Base-by-base conservation (phyloP, 1,140 invertebrate genomes). In the Aplysia californica region DNA sequence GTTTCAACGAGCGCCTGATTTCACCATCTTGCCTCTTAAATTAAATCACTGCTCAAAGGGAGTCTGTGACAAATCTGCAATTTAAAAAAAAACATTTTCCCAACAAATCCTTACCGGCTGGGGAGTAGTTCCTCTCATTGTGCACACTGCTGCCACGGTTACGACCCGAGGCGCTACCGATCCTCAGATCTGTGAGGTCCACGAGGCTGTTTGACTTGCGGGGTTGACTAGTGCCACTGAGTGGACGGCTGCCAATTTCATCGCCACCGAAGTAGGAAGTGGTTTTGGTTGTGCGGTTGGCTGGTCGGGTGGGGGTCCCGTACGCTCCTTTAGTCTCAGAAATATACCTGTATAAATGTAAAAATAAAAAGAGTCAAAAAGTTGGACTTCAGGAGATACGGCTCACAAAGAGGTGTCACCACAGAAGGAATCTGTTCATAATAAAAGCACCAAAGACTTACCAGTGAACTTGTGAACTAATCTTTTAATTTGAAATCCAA, bases 351-450 rank as follows among this genome's bases (percentile, higher is more conserved):
- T n/a, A n/a, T n/a, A n/a, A n/a, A n/a, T n/a, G n/a, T n/a, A n/a
- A n/a, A n/a, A n/a, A n/a, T n/a, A n/a, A n/a, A n/a, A n/a, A n/a
- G n/a, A n/a, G n/a, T n/a, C n/a, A n/a, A n/a, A n/a, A n/a, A n/a
- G n/a, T n/a, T n/a, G n/a, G n/a, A n/a, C n/a, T n/a, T n/a, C n/a
- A n/a, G n/a, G n/a, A n/a, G n/a, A n/a, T n/a, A n/a, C n/a, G n/a
- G n/a, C 33, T 39, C 64, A 26, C 0, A 70, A 74, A 44, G 67
- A 64, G 33, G 73, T 75, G 64, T 79, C 41, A 33, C 31, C 58
- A 26, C 18, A 10, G 58, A 26, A 18, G 26, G 58, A 61, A 26
- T 26, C 58, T 10, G 58, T 26, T 61, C 44, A n/a, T n/a, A n/a
- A n/a, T n/a, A n/a, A n/a, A n/a, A n/a, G n/a, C n/a, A n/a, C n/a